phyloP scores from a whole-genome alignment of 2,888 invertebrate species.

The Hirtodrosophila cameraria region DNA sequence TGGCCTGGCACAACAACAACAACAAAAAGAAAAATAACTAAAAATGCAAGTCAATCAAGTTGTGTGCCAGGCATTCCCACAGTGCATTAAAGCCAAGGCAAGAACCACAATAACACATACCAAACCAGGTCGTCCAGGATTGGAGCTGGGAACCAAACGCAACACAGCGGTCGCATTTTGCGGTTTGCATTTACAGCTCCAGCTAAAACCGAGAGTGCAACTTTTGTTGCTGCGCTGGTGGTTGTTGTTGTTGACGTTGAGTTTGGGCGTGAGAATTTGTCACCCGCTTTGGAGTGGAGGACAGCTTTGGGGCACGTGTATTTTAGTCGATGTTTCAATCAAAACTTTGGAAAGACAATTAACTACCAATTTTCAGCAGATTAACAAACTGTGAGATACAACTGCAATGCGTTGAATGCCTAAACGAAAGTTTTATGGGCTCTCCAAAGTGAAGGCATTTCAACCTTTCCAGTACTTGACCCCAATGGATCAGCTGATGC shows the following conservation, averaged over 20 bases:
- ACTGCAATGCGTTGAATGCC: background rate
- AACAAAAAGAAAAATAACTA: conserved; percentile 6
- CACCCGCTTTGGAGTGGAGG: conserved; percentile 4
- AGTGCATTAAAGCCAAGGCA: conserved; percentile 61
- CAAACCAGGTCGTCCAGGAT: background rate
- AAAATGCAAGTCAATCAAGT: conserved; percentile 73
- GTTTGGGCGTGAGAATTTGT: conserved; percentile 61
- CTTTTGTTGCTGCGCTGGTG: conserved; percentile 1
- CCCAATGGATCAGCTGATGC: conserved; percentile 54
- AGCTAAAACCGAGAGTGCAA: conserved; percentile 6
- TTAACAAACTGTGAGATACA: conserved; percentile 21
- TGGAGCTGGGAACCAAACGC: too few relatives aligned
- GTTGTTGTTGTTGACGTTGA: conserved; percentile 14
- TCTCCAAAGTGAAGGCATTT: conserved; percentile 7
- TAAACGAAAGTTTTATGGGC: conserved; percentile 47
- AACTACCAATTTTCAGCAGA: conserved; percentile 29
- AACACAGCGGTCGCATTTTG: conserved; percentile 59
- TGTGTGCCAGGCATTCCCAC: conserved; percentile 67
- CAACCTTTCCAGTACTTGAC: conserved; percentile 43
- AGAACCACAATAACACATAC: conserved; percentile 18
- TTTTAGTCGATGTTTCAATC: too few relatives aligned
- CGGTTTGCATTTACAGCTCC: conserved; percentile 49
- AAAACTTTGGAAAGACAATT: conserved; percentile 36
- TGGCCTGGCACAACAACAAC: conserved; percentile 16
- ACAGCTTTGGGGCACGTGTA: conserved; percentile 47